Evolutionary conservation across 2,888 invertebrate species (phyloP).

Genomic region (Ormyrus pomaceus): DNA sequence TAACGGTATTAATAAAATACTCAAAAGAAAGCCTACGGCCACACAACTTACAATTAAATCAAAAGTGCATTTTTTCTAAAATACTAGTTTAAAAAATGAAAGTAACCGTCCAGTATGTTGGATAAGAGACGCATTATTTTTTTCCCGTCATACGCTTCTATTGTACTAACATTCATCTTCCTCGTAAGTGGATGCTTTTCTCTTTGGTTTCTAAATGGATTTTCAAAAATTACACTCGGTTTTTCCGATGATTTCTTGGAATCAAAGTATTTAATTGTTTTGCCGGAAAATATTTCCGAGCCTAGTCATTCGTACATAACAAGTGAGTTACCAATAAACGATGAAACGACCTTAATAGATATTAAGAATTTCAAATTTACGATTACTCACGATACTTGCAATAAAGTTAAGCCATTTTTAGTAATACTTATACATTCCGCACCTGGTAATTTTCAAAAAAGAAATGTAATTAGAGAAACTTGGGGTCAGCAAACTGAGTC

Average conservation of each 20-base stretch:
- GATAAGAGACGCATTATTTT: slow-evolving; percentile 68
- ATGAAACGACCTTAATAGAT: slow-evolving; percentile 71
- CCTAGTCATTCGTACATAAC: slow-evolving; percentile 61
- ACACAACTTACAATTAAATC: too few species aligned
- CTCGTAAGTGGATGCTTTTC: slow-evolving; percentile 68
- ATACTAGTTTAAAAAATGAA: too few species aligned
- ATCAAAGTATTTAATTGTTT: slow-evolving; percentile 21
- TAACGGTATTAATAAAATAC: too few species aligned
- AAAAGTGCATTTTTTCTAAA: too few species aligned
- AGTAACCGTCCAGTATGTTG: slow-evolving; percentile 63
- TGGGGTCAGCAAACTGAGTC: slow-evolving; percentile 73
- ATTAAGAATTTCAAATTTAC: slow-evolving; percentile 81
- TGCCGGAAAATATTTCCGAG: slow-evolving; percentile 15
- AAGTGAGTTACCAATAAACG: slow-evolving; percentile 68
- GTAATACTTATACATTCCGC: slow-evolving; percentile 77
- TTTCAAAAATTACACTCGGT: slow-evolving; percentile 40
- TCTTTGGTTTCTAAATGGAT: slow-evolving; percentile 67
- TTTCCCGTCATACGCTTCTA: slow-evolving; percentile 67
- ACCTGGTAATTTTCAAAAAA: slow-evolving; percentile 73
- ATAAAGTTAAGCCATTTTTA: slow-evolving; percentile 73
- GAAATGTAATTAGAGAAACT: slow-evolving; percentile 75
- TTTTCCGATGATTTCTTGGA: background rate
- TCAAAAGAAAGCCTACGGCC: too few species aligned
- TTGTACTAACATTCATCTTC: slow-evolving; percentile 64
- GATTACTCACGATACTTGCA: slow-evolving; percentile 79